phyloP scores from a whole-genome alignment of 1,140 invertebrate species.

The Dinoponera quadriceps region DNA sequence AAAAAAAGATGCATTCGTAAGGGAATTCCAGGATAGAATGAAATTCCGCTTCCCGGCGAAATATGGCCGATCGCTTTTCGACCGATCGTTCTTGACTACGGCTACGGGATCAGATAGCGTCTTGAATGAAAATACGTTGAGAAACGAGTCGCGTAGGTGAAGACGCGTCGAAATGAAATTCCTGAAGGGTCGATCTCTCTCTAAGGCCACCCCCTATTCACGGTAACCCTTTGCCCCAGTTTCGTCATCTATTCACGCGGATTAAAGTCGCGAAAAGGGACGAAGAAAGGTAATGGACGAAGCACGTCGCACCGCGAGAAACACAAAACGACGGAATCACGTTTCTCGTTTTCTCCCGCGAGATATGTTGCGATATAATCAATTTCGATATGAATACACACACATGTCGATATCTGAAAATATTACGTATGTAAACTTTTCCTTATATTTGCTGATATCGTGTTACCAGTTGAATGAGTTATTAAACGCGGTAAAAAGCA shows the following conservation, averaged over 20 bases:
- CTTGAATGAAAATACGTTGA: slow-evolving; percentile 61
- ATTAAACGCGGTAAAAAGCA: too few species aligned
- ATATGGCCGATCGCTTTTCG: slow-evolving; percentile 63
- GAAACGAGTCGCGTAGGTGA: slow-evolving; percentile 63
- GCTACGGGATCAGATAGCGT: slow-evolving; percentile 50
- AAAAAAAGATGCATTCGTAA: slow-evolving; percentile 46
- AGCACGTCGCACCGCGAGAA: slow-evolving; percentile 2
- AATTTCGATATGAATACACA: not conserved
- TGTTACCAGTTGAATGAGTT: too few species aligned
- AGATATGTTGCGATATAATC: not conserved
- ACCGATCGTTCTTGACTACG: slow-evolving; percentile 62
- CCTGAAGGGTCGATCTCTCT: slow-evolving; percentile 56
- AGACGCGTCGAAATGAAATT: slow-evolving; percentile 66
- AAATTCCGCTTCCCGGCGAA: slow-evolving; percentile 58
- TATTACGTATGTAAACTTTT: too few species aligned
- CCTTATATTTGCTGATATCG: too few species aligned
- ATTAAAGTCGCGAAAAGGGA: slow-evolving; percentile 53
- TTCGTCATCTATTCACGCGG: slow-evolving; percentile 55
- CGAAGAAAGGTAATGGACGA: slow-evolving; percentile 39
- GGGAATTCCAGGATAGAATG: slow-evolving; percentile 60
- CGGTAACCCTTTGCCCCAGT: slow-evolving; percentile 69
- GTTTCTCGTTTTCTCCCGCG: not conserved
- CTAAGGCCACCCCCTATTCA: slow-evolving; percentile 32
- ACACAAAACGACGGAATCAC: slow-evolving; percentile 5
- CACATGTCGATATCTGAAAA: too few species aligned